A percentile compares a stretch with the other conserved stretches of the same genome.
phyloP scores from a whole-genome alignment of 2,113 vertebrate genomes.

The Sminthopsis crassicaudata region DNA sequence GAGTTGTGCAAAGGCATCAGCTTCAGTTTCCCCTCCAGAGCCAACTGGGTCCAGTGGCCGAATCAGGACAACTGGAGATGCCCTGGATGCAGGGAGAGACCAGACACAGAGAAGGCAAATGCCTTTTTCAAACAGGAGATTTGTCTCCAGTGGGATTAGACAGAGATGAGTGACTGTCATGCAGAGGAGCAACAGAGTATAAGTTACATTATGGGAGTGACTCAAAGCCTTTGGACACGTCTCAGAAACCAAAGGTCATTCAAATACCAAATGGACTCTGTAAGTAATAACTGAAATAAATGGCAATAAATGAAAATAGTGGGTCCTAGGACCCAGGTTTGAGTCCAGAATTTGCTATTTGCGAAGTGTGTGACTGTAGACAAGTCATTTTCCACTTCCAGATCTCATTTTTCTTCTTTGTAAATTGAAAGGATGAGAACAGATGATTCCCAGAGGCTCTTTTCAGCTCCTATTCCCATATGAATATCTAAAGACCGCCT shows the following conservation, averaged over 20 bases:
- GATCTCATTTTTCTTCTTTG: neutral
- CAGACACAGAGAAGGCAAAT: neutral
- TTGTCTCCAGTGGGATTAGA: neutral
- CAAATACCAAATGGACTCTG: conserved; percentile 44
- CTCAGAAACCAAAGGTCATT: conserved; percentile 37
- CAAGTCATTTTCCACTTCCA: neutral
- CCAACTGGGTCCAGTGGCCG: too few relatives aligned
- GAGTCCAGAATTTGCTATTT: neutral
- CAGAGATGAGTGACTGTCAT: neutral
- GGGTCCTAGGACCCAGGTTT: neutral
- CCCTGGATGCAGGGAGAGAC: too few relatives aligned
- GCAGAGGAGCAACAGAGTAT: neutral
- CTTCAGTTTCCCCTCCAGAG: too few relatives aligned
- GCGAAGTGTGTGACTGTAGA: neutral
- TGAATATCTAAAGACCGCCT: neutral
- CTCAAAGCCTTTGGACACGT: neutral
- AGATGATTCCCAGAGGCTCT: neutral
- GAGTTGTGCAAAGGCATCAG: too few relatives aligned
- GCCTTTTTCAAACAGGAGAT: neutral
- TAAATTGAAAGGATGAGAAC: neutral
- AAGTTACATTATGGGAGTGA: neutral
- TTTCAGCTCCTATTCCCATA: neutral
- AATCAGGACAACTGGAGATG: too few relatives aligned
- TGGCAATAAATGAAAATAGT: neutral
- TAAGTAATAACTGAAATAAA: neutral